Evolutionary conservation across 2,888 invertebrate genomes (phyloP).

Genomic region (Ectemnius cavifrons): DNA sequence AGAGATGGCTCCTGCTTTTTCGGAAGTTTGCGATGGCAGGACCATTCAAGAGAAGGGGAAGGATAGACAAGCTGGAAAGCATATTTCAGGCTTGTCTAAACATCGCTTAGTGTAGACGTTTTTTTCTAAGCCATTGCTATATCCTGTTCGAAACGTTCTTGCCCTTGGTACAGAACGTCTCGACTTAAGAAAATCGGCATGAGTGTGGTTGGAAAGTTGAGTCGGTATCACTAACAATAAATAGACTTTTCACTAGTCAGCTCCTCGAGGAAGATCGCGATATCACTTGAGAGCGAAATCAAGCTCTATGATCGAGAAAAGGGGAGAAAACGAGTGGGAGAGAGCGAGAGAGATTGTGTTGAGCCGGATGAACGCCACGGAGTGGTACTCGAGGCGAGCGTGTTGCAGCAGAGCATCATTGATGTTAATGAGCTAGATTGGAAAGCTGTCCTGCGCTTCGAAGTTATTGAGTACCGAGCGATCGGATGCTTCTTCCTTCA

Average conservation of each 20-base stretch:
- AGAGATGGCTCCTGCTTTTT: slow-evolving; percentile 34
- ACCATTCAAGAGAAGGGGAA: not conserved
- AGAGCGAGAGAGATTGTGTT: too few species aligned
- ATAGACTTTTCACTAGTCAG: too few species aligned
- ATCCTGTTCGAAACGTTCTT: not conserved
- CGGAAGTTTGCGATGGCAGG: slow-evolving; percentile 25
- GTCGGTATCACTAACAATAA: too few species aligned
- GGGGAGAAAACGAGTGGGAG: too few species aligned
- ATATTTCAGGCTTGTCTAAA: slow-evolving; percentile 39
- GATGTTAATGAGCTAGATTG: slow-evolving; percentile 74
- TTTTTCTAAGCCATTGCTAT: not conserved
- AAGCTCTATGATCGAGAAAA: too few species aligned
- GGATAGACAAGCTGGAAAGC: slow-evolving; percentile 11
- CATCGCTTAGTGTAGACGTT: slow-evolving; percentile 13
- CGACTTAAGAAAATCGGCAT: too few species aligned
- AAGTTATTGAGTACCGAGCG: slow-evolving; percentile 65
- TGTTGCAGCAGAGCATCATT: slow-evolving; percentile 65
- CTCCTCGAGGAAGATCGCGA: too few species aligned
- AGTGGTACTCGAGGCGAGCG: slow-evolving; percentile 25
- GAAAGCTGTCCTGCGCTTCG: slow-evolving; percentile 71
- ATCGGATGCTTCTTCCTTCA: slow-evolving; percentile 33
- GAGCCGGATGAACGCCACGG: slow-evolving; percentile 43
- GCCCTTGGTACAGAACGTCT: too few species aligned
- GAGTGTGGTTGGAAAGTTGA: too few species aligned
- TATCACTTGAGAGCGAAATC: too few species aligned